These are phyloP conservation scores for Drosophila arawakana DNA, from an alignment of 1,140 invertebrate species.

Conservation along the genomic window DNA sequence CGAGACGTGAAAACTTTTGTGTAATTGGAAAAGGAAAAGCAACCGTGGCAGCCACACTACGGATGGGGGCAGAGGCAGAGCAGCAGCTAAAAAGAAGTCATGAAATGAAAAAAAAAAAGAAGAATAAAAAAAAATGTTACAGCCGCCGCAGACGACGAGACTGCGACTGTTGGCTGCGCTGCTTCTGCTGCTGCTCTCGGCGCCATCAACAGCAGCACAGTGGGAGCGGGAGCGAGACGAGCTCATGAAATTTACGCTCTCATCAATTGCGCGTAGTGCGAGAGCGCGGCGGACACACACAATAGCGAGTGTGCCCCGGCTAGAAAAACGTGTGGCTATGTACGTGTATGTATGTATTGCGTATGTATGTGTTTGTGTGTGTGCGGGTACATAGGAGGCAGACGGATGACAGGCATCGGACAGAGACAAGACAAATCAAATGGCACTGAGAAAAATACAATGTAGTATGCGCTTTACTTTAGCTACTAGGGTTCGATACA, in stretches of 20 bases:
- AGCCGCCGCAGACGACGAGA: constrained; percentile 73
- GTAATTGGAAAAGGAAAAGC: constrained; percentile 71
- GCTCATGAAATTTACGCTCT: constrained; percentile 79
- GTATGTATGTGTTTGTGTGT: constrained; percentile 7
- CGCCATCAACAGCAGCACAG: constrained; percentile 49
- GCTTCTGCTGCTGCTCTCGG: constrained; percentile 44
- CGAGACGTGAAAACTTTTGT: constrained; percentile 48
- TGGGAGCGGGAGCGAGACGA: constrained; percentile 33
- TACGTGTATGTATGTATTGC: constrained; percentile 13
- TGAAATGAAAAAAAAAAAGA: constrained; percentile 52
- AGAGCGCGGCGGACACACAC: constrained; percentile 43
- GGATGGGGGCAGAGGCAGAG: constrained; percentile 21
- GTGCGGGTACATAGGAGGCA: constrained; percentile 47
- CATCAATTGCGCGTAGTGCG: constrained; percentile 74
- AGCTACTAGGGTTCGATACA: constrained; percentile 10
- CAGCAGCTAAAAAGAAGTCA: constrained; percentile 58
- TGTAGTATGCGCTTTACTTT: constrained; percentile 33
- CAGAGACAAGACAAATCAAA: constrained; percentile 51
- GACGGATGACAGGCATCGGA: constrained; percentile 43
- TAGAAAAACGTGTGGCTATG: constrained; percentile 53
- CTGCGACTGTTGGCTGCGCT: constrained; percentile 47
- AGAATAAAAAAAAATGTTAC: constrained; percentile 52
- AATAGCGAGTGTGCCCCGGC: constrained; percentile 54
- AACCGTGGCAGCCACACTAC: constrained; percentile 38
- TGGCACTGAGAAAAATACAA: constrained; percentile 31